Percentiles rank a stretch among this genome's conserved stretches.
These are phyloP conservation scores for Gorilla gorilla DNA, from an alignment of 2,113 vertebrate genomes.

Conservation along the genomic window DNA sequence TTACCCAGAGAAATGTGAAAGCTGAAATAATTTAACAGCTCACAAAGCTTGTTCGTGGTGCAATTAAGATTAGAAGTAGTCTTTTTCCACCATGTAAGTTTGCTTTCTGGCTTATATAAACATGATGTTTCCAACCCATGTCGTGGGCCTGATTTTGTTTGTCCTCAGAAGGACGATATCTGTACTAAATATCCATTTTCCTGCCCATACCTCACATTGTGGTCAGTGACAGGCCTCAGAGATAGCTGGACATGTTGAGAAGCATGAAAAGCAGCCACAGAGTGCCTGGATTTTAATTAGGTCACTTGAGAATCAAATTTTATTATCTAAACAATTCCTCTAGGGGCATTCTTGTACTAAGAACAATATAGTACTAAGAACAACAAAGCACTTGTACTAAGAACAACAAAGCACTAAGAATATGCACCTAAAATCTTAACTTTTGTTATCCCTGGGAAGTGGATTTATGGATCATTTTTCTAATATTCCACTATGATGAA, in stretches of 20 bases:
- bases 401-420: background rate
- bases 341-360: background rate
- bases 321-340: background rate
- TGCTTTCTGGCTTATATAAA: background rate
- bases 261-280: background rate
- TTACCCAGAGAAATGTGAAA: slow-evolving; percentile 24
- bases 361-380: background rate
- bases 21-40: background rate
- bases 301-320: slow-evolving; percentile 51
- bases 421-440: background rate
- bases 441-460: background rate
- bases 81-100: background rate
- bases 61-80: background rate
- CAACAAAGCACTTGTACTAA: background rate
- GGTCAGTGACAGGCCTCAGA: background rate
- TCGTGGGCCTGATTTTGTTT: background rate
- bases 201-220: background rate
- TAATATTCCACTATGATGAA: background rate
- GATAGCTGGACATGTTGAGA: background rate
- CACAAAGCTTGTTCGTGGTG: background rate
- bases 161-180: background rate
- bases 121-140: background rate
- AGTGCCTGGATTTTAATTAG: slow-evolving; percentile 1
- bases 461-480: background rate
- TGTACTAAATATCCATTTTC: background rate